Evolutionary conservation across 2,797 vertebrate genomes (phyloP).

Genomic region (Synaphobranchus kaupii): DNA sequence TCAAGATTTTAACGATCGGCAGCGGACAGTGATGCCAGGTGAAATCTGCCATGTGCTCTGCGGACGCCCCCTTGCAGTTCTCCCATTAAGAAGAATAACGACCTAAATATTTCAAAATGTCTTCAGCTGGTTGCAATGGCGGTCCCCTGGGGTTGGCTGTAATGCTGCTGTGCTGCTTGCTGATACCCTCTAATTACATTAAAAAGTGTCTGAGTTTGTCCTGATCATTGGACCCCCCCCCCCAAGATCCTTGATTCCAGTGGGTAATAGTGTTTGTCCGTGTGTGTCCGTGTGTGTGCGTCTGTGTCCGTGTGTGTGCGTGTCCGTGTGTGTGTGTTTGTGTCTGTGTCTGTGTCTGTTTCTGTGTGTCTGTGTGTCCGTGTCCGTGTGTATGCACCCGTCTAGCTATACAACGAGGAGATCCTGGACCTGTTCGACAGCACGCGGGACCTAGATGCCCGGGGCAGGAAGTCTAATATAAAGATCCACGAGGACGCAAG

Average conservation of each 20-base stretch:
- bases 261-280: too few species aligned
- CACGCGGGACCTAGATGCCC: slow-evolving; percentile 80
- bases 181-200: neutral
- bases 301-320: too few species aligned
- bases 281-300: too few species aligned
- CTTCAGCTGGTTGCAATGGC: neutral
- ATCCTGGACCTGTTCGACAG: slow-evolving; percentile 94
- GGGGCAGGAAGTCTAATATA: slow-evolving; percentile 90
- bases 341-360: too few species aligned
- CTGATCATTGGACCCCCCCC: slow-evolving; percentile 4
- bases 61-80: neutral
- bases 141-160: slow-evolving; percentile 5
- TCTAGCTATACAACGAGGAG: slow-evolving; percentile 95
- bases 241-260: too few species aligned
- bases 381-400: neutral
- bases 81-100: slow-evolving; percentile 27
- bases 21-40: too few species aligned
- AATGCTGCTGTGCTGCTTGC: slow-evolving; percentile 9
- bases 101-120: slow-evolving; percentile 17
- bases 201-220: neutral
- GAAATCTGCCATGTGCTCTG: neutral
- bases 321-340: too few species aligned
- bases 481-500: slow-evolving; percentile 91
- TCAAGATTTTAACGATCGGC: too few species aligned
- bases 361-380: neutral